Base-by-base conservation (phyloP, 2,113 vertebrate species). In the Brachirus orientalis region DNA sequence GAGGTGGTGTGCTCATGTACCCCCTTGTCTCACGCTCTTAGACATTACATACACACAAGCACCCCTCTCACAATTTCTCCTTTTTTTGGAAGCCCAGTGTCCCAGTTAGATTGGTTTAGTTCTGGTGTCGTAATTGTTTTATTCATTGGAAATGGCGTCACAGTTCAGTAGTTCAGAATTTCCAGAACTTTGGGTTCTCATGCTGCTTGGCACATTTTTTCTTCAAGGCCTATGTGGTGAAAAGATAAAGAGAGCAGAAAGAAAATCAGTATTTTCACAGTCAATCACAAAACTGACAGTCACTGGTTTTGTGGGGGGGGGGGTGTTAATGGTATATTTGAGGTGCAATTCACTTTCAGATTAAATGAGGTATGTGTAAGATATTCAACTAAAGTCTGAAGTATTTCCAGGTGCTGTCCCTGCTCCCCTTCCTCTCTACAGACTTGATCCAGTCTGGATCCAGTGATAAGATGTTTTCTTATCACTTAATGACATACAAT, bases 141-240 rank as follows among this genome's bases (percentile, higher is more conserved):
- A 5, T 74, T 74, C 69, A 85, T 90, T 74, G 67, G 65, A 86
- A 79, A 73, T 81, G 78, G 85, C 56, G 58, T 89, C 81, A 87
- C 79, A 81, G 82, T 83, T 91, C 89, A 92, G 91, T 91, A 90
- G 90, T 92, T 91, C 87, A 90, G 77, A 82, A 69, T 89, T 88
- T 84, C 89, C 90, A 92, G 88, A 92, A 91, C 89, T 74, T 89
- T 51, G 80, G 66, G 38, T 48, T 66, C 46, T 86, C 80, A 61
- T 79, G 65, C 79, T 86, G 82, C 77, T 88, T 85, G 53, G 81
- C 53, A 1, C 41, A 0, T 65, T 81, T 89, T 47, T 69, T 86
- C 86, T 54, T 92, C 82, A 92, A 41, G 90, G 91, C 46, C 90
- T 92, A 77, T 35, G 64, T 70, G 56, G 47, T 22, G 45, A 48